Conservation (phyloP, 2,113 vertebrate species). For the Crypturellus undulatus region DNA sequence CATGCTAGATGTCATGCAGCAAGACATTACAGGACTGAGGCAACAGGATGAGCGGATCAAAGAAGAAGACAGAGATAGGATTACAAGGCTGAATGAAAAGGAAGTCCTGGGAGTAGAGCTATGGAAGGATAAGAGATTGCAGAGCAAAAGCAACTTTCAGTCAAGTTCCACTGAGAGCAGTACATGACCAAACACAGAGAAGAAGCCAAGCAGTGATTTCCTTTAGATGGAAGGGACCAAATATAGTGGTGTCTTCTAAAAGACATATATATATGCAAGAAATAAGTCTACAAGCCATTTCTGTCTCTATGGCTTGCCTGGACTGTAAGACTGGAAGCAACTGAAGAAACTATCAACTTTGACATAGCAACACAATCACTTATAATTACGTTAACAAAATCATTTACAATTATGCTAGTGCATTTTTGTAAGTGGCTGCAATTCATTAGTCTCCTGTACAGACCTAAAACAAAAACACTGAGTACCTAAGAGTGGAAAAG, state of each 20-base stretch:
- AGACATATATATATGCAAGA: neutral
- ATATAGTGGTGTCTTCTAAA: neutral
- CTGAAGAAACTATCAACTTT: neutral
- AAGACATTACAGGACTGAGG: neutral
- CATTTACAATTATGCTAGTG: neutral
- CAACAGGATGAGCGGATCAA: rapidly evolving
- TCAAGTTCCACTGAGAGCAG: neutral
- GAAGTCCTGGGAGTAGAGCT: neutral
- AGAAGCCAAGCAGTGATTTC: neutral
- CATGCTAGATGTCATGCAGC: neutral
- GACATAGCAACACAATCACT: neutral
- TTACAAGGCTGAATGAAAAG: neutral
- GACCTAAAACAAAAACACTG: neutral
- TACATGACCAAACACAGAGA: neutral
- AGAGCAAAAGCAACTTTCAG: neutral
- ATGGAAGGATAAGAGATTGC: neutral
- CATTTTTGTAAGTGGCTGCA: neutral
- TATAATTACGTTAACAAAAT: rapidly evolving
- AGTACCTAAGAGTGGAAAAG: neutral
- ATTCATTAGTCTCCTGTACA: neutral
- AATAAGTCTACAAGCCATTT: neutral
- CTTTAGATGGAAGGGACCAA: neutral
- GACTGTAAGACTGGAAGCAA: neutral
- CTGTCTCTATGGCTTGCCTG: neutral
- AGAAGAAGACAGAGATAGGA: neutral